Evolutionary conservation across 1,140 invertebrate species (phyloP).

Genomic region (Thaumetopoea pityocampa): DNA sequence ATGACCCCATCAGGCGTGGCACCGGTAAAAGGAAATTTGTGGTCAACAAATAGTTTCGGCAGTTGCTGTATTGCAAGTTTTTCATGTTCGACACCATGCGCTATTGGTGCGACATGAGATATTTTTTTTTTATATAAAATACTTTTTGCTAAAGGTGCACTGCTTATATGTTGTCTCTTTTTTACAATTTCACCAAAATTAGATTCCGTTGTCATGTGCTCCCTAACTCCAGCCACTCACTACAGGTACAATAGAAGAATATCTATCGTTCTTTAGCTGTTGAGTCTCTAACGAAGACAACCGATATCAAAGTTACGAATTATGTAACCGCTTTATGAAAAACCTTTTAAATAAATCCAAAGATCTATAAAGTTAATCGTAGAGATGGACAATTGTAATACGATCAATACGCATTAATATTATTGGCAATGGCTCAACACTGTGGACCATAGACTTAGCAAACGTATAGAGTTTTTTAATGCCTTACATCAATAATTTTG

Average conservation of each 20-base stretch:
- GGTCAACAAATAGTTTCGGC: neutral
- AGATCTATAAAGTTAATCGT: too few species aligned
- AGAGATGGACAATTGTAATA: too few species aligned
- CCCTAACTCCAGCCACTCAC: conserved; percentile 38
- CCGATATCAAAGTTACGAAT: too few species aligned
- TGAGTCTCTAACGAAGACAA: too few species aligned
- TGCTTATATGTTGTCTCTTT: conserved; percentile 7
- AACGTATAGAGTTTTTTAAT: too few species aligned
- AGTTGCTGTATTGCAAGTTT: conserved; percentile 2
- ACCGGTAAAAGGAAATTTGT: conserved; percentile 2
- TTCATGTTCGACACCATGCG: conserved; percentile 1
- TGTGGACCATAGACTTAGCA: too few species aligned
- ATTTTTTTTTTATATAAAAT: conserved; percentile 19
- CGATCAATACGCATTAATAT: too few species aligned
- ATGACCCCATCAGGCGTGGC: conserved; percentile 1
- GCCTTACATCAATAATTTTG: too few species aligned
- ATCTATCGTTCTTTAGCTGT: too few species aligned
- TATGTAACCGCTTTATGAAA: too few species aligned
- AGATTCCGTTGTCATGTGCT: conserved; percentile 43
- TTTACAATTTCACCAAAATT: conserved; percentile 21
- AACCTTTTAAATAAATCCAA: too few species aligned
- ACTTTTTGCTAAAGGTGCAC: conserved; percentile 17
- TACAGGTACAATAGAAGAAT: neutral
- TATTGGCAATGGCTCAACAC: too few species aligned
- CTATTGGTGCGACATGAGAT: conserved; percentile 9